Evolutionary conservation across 2,888 invertebrate genomes (phyloP).

Genomic region (Blastobasis adustella): DNA sequence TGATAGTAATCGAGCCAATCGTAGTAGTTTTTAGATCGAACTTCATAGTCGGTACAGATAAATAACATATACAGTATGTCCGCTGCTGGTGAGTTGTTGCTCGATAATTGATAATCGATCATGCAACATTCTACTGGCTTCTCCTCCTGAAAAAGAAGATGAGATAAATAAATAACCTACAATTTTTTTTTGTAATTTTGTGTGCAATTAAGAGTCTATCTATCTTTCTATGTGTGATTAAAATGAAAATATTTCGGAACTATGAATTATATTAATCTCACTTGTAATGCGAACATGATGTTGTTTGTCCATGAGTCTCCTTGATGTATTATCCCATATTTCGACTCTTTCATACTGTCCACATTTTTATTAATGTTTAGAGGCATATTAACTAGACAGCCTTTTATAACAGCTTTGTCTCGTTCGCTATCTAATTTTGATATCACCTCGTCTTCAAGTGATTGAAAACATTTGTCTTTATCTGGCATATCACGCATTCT

Average conservation of each 20-base stretch:
- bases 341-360: slow-evolving; percentile 10
- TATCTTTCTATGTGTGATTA: no score
- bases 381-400: not conserved
- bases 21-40: slow-evolving; percentile 1
- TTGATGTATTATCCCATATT: slow-evolving; percentile 18
- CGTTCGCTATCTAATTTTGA: not conserved
- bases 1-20: slow-evolving; percentile 7
- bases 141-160: not conserved
- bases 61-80: slow-evolving; percentile 11
- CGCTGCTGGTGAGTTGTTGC: slow-evolving; percentile 6
- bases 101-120: slow-evolving; percentile 13
- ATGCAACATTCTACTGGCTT: slow-evolving; percentile 2
- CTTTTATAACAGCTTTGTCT: not conserved
- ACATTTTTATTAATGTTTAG: not conserved
- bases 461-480: not conserved
- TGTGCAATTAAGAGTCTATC: no score
- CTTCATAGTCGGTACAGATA: slow-evolving; percentile 12
- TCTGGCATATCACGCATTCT: not conserved
- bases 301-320: slow-evolving; percentile 27
- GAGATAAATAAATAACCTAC: no score
- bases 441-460: slow-evolving; percentile 3
- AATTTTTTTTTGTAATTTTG: no score
- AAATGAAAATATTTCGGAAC: not conserved
- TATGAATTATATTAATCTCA: slow-evolving; percentile 11
- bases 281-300: slow-evolving; percentile 15